Conservation (phyloP, 2,797 vertebrate genomes). For the Psittacula echo region DNA sequence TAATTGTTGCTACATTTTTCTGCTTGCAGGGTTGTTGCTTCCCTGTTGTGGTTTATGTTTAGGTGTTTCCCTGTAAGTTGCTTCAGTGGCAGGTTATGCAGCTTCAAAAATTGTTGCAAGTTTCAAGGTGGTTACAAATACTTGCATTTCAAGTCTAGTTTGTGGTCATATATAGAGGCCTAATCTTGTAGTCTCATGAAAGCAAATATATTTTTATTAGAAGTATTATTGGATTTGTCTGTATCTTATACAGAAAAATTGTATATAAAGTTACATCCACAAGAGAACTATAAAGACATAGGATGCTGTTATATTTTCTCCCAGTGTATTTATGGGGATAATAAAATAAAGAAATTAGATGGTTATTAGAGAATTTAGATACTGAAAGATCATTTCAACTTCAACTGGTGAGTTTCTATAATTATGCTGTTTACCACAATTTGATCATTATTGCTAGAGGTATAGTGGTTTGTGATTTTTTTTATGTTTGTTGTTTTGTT, state of each 20-base stretch:
- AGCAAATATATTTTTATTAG: background rate
- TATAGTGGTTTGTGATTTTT: background rate
- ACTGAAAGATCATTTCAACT: background rate
- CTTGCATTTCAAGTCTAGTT: background rate
- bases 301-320: background rate
- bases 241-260: background rate
- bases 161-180: background rate
- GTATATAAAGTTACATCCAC: background rate
- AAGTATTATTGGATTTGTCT: background rate
- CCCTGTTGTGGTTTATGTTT: background rate
- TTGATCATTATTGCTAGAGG: background rate
- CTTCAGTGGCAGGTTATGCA: slow-evolving; percentile 2
- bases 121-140: slow-evolving; percentile 1
- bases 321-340: background rate
- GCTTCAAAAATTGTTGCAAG: background rate
- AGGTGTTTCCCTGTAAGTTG: background rate
- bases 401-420: background rate
- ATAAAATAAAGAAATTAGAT: background rate
- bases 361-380: background rate
- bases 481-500: background rate
- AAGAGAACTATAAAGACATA: background rate
- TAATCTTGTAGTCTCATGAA: background rate
- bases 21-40: background rate
- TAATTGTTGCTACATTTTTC: background rate
- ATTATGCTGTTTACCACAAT: background rate